These are phyloP conservation scores for Plusia festucae DNA, from an alignment of 2,888 invertebrate genomes.

Conservation along the genomic window DNA sequence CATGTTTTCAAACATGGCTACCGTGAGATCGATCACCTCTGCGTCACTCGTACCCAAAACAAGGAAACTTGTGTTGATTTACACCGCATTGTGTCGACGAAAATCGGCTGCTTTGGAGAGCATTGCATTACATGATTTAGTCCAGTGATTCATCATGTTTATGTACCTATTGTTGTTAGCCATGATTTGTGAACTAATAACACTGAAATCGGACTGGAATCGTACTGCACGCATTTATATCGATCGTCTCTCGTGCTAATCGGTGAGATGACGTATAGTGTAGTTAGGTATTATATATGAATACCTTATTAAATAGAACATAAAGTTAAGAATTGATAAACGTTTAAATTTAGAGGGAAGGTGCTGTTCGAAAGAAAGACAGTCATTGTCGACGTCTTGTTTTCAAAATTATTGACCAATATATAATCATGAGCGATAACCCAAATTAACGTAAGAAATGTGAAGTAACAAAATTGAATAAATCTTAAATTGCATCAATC, in stretches of 20 bases:
- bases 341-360: too few species aligned
- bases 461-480: not conserved
- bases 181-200: constrained; percentile 31
- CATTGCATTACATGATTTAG: constrained; percentile 24
- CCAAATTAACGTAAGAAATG: not conserved
- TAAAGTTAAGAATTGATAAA: too few species aligned
- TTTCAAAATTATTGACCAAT: too few species aligned
- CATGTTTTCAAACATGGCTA: constrained; percentile 22
- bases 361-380: too few species aligned
- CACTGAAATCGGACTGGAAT: not conserved
- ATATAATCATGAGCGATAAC: not conserved
- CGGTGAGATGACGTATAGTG: too few species aligned
- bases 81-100: constrained; percentile 53
- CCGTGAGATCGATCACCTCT: constrained; percentile 46
- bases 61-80: constrained; percentile 61
- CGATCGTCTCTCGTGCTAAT: not conserved
- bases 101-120: constrained; percentile 32
- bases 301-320: too few species aligned
- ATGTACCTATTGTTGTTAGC: constrained; percentile 39
- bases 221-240: not conserved
- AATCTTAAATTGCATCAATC: not conserved
- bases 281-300: too few species aligned
- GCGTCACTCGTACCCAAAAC: constrained; percentile 52
- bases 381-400: too few species aligned
- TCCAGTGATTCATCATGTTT: constrained; percentile 42